A percentile compares a stretch with the other conserved stretches of the same genome.
Evolutionary conservation across 1,140 invertebrate genomes (phyloP).

Genomic region (Musca vetustissima): DNA sequence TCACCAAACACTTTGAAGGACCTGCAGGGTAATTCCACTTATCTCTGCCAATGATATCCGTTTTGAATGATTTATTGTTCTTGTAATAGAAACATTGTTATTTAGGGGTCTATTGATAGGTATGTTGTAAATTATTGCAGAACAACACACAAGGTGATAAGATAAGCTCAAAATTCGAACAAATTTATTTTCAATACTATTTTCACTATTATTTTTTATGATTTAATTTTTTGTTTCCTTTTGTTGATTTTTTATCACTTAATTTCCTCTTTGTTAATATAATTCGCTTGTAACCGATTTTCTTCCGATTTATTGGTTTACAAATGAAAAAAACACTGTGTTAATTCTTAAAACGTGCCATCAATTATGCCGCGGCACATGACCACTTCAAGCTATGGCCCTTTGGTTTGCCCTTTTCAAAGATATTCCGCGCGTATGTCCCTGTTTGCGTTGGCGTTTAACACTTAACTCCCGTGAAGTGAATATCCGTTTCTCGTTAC

Average conservation of each 20-base stretch:
- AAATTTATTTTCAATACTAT: background rate
- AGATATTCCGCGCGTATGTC: background rate
- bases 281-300: too few relatives aligned
- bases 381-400: background rate
- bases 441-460: background rate
- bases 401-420: background rate
- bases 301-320: too few relatives aligned
- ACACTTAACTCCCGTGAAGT: slow-evolving; percentile 5
- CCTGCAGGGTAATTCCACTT: too few relatives aligned
- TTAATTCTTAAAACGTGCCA: slow-evolving; percentile 8
- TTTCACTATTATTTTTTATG: slow-evolving; percentile 3
- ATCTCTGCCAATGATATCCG: too few relatives aligned
- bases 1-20: too few relatives aligned
- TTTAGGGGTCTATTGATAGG: too few relatives aligned
- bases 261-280: background rate
- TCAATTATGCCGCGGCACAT: background rate
- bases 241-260: background rate
- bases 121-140: too few relatives aligned
- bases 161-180: background rate
- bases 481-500: background rate
- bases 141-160: too few relatives aligned
- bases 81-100: too few relatives aligned
- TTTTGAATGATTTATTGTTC: too few relatives aligned
- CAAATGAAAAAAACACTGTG: too few relatives aligned
- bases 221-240: background rate